Evolutionary conservation across 2,888 invertebrate species (phyloP), one percentile per base, ranked within the genome.

Genomic region (Eupithecia insigniata): DNA sequence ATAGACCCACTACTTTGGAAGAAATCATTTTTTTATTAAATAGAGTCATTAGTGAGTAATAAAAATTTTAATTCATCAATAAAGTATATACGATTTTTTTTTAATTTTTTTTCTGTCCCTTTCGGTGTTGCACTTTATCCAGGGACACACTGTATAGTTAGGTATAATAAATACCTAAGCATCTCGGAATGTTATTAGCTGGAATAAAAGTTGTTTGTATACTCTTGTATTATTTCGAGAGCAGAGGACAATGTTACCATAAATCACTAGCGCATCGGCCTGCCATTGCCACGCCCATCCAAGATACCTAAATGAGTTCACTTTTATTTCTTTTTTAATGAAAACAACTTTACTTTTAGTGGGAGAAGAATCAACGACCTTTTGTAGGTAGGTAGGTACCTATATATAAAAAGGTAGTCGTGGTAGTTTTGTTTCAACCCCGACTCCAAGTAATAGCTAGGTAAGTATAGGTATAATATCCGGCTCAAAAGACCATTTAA

Each of bases 231-330:
- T 70, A 75, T 70, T 75, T 32, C 1, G 32, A 18, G 61, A 61
- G 61, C 69, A 74, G 67, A 75, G 72, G 76, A 78, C 76, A 76
- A 76, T 74, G 71, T 68, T 61, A 71, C 76, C 78, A 78, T 78
- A 74, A 73, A 75, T 76, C 76, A 75, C 55, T 22, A 66, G 64
- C 67, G 65, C 70, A 68, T 72, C 70, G 72, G 68, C 71, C 71
- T 73, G 76, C 74, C 73, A 71, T 22, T n/a, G 70, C 64, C 72
- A 76, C 78, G 78, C 78, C 78, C 75, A 70, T 68, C 75, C 68
- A 71, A 39, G 61, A 74, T 60, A 71, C 66, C 71, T 32, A 62
- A 75, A 75, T 75, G 78, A 66, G 70, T 75, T 67, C 58, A 74
- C 71, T 74, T 72, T 73, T 69, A 43, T 73, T 71, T 73, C 67